Conservation (phyloP, 2,113 vertebrate genomes). For the Chiloscyllium plagiosum region DNA sequence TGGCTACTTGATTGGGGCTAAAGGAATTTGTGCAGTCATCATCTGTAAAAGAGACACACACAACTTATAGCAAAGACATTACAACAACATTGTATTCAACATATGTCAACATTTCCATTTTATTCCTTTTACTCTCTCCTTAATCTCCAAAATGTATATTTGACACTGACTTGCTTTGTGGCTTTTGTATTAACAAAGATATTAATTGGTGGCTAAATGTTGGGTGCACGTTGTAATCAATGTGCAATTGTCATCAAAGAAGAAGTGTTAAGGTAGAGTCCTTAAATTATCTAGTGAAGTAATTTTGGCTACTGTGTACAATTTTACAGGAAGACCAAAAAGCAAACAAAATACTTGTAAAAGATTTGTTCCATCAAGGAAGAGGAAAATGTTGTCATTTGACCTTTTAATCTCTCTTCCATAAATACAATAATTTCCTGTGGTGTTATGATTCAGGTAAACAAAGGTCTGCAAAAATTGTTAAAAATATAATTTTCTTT, state of each 20-base stretch:
- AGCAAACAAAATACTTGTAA: background rate
- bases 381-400: constrained; percentile 17
- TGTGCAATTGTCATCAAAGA: background rate
- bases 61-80: background rate
- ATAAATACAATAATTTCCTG: constrained; percentile 34
- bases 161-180: background rate
- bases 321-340: constrained; percentile 13
- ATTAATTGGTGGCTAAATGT: background rate
- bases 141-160: background rate
- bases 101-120: constrained; percentile 10
- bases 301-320: background rate
- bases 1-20: constrained; percentile 91
- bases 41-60: constrained; percentile 56
- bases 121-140: background rate
- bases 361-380: constrained; percentile 19
- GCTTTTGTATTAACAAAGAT: background rate
- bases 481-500: constrained; percentile 15
- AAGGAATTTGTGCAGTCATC: constrained; percentile 94
- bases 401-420: constrained; percentile 22
- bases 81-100: background rate
- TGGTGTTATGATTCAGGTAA: background rate
- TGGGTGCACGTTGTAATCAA: background rate
- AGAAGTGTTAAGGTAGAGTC: background rate
- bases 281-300: background rate
- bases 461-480: constrained; percentile 25